Percentiles rank a stretch among this genome's conserved stretches.
Conservation (phyloP, 2,797 vertebrate species). For the Melanotaenia nigrans region DNA sequence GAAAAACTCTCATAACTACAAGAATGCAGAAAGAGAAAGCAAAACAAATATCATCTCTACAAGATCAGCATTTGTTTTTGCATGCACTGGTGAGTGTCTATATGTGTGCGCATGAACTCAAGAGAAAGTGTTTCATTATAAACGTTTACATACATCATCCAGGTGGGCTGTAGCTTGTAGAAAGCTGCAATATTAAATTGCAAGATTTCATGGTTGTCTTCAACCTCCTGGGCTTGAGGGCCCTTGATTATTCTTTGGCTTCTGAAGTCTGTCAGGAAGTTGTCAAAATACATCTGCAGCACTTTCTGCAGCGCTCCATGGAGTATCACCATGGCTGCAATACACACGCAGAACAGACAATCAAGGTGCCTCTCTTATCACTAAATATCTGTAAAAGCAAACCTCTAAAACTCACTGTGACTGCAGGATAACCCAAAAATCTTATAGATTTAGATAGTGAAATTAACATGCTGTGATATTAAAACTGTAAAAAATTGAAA, state of each 20-base stretch:
- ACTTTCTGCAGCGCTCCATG: slow-evolving; percentile 69
- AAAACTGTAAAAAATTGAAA: background rate
- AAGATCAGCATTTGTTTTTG: background rate
- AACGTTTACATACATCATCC: slow-evolving; percentile 67
- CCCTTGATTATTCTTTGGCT: slow-evolving; percentile 2
- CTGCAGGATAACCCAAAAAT: background rate
- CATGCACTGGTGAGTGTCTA: background rate
- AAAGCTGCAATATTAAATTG: slow-evolving; percentile 72
- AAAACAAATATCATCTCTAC: background rate
- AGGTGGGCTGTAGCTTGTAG: slow-evolving; percentile 69
- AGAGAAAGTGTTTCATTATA: background rate
- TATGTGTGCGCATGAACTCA: background rate
- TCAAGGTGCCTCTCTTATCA: background rate
- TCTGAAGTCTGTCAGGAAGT: slow-evolving; percentile 78
- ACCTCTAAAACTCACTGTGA: background rate
- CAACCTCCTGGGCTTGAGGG: slow-evolving; percentile 33
- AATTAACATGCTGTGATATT: background rate
- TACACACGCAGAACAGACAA: slow-evolving; percentile 40
- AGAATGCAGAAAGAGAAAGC: slow-evolving; percentile 17
- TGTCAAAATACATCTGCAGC: slow-evolving; percentile 78
- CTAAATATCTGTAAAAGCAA: background rate
- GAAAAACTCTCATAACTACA: slow-evolving; percentile 79
- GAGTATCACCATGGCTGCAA: slow-evolving; percentile 68
- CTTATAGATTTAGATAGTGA: background rate
- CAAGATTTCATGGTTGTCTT: slow-evolving; percentile 62